phyloP scores from a whole-genome alignment of 2,888 invertebrate genomes.

The Nomada fabriciana region DNA sequence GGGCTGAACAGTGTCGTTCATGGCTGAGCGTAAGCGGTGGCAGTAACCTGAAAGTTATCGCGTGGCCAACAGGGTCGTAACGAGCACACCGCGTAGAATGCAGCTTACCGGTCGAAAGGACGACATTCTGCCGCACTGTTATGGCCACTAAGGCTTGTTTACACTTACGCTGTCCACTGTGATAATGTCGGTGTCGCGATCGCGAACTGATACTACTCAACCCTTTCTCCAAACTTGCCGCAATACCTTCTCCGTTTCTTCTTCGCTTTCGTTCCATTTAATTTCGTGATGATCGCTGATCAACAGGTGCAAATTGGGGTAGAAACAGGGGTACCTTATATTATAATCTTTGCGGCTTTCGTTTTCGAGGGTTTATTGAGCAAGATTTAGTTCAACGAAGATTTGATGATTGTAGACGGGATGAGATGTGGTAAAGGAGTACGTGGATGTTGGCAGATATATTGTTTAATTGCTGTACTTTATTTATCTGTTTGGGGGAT shows the following conservation, averaged over 20 bases:
- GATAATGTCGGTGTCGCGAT: constrained; percentile 58
- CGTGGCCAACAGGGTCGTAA: constrained; percentile 78
- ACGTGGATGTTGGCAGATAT: no score
- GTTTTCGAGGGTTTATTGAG: neutral
- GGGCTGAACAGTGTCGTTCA: constrained; percentile 65
- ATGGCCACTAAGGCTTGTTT: constrained; percentile 78
- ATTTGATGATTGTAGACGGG: no score
- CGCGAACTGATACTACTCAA: constrained; percentile 25
- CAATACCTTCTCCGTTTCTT: neutral
- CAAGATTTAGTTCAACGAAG: no score
- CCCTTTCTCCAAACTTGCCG: neutral
- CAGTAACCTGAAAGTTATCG: constrained; percentile 77
- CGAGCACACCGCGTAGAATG: constrained; percentile 71
- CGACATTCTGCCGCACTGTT: constrained; percentile 73
- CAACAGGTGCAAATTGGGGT: constrained; percentile 11
- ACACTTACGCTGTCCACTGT: constrained; percentile 72
- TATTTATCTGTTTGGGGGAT: no score
- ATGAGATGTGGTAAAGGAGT: no score
- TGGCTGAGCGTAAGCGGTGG: constrained; percentile 69
- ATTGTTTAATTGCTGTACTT: no score
- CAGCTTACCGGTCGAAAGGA: constrained; percentile 74
- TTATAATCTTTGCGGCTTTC: neutral
- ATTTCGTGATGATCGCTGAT: neutral
- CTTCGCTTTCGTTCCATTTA: neutral
- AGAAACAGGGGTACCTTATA: no score